Percentiles rank a stretch among this genome's conserved stretches.
These are phyloP conservation scores for Thymelicus sylvestris DNA, from an alignment of 2,888 invertebrate genomes.

Conservation along the genomic window DNA sequence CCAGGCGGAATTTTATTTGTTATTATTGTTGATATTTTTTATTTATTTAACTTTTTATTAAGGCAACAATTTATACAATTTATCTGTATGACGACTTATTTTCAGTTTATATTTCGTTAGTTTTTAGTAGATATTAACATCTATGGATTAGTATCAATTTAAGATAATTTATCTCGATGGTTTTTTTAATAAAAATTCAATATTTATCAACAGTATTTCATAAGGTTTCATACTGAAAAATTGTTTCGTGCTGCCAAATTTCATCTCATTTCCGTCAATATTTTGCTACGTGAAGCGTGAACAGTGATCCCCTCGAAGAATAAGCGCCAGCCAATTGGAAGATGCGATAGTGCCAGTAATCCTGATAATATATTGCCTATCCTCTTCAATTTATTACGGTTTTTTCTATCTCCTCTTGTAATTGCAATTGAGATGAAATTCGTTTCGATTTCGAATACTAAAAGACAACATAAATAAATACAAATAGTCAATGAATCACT, in stretches of 20 bases:
- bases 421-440: neutral
- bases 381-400: constrained; percentile 39
- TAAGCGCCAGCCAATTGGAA: constrained; percentile 68
- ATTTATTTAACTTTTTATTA: no score
- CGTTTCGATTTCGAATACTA: neutral
- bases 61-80: no score
- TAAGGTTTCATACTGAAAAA: constrained; percentile 4
- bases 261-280: constrained; percentile 46
- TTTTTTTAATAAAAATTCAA: neutral
- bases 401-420: constrained; percentile 18
- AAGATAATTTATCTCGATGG: neutral
- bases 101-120: no score
- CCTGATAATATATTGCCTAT: constrained; percentile 49
- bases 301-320: constrained; percentile 68
- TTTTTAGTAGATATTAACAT: no score
- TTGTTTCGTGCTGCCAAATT: constrained; percentile 25
- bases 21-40: no score
- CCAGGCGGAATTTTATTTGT: no score
- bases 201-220: neutral
- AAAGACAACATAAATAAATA: neutral
- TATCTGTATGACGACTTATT: no score
- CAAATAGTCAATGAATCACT: no score
- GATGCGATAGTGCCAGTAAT: constrained; percentile 58
- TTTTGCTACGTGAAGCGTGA: constrained; percentile 65
- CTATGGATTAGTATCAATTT: no score